Percentiles rank a stretch among this genome's conserved stretches.
Conservation (phyloP, 2,797 vertebrate genomes). For the Rhinogobio ventralis region DNA sequence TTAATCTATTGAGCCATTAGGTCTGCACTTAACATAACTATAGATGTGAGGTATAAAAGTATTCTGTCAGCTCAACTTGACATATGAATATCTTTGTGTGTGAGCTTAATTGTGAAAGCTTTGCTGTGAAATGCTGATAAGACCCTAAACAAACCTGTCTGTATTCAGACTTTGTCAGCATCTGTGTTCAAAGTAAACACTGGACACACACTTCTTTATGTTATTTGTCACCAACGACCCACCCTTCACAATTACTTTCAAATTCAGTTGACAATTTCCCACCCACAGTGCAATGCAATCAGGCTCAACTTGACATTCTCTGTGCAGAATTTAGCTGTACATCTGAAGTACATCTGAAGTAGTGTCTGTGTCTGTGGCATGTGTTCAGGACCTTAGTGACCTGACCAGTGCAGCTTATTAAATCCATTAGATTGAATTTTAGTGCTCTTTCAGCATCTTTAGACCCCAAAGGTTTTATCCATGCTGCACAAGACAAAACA, state of each 20-base stretch:
- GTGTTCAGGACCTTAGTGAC: not conserved
- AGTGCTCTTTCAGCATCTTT: slow-evolving; percentile 42
- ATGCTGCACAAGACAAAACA: slow-evolving; percentile 5
- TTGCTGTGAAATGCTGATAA: slow-evolving; percentile 64
- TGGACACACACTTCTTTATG: not conserved
- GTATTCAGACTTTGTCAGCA: slow-evolving; percentile 18
- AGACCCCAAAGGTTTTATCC: not conserved
- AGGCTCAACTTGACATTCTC: not conserved
- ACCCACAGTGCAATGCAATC: not conserved
- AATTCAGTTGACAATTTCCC: not conserved
- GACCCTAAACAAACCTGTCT: slow-evolving; percentile 47
- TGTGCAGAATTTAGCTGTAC: not conserved
- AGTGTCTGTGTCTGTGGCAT: not conserved
- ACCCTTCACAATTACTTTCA: slow-evolving; percentile 13
- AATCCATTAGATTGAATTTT: slow-evolving; percentile 39
- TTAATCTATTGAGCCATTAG: slow-evolving; percentile 5
- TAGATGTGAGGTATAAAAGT: slow-evolving; percentile 4
- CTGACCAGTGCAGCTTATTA: slow-evolving; percentile 14
- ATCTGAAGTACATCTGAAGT: no score
- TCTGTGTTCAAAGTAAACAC: slow-evolving; percentile 9
- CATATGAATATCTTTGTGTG: slow-evolving; percentile 58
- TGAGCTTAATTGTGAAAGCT: slow-evolving; percentile 59
- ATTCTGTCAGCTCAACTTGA: slow-evolving; percentile 24
- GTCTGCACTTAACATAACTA: not conserved
- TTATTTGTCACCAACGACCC: not conserved